A percentile compares a stretch with the other conserved stretches of the same genome.
Evolutionary conservation across 2,888 invertebrate species (phyloP).

Genomic region (Apamea crenata): DNA sequence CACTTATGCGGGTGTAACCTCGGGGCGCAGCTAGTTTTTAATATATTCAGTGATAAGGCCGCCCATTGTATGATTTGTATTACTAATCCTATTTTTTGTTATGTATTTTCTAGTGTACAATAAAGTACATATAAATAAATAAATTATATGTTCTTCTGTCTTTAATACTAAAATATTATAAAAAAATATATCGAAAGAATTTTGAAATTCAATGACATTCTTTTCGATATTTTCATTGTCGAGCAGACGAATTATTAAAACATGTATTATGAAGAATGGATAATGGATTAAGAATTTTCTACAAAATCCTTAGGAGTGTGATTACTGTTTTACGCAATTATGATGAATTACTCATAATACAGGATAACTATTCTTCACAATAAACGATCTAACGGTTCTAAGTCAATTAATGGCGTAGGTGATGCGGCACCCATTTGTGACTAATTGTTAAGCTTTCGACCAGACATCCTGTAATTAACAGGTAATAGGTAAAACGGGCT

Average conservation of each 20-base stretch:
- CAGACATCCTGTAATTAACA: not conserved
- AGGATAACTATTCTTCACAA: not conserved
- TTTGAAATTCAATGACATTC: not conserved
- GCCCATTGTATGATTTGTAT: too few species aligned
- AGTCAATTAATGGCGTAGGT: not conserved
- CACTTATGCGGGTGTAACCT: too few species aligned
- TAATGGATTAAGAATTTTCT: not conserved
- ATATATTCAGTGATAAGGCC: too few species aligned
- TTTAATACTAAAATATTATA: not conserved
- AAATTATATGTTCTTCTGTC: not conserved
- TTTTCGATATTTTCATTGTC: not conserved
- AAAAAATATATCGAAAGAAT: not conserved
- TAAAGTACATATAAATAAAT: too few species aligned
- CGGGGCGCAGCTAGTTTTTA: too few species aligned
- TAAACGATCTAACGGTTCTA: not conserved
- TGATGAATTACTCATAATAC: not conserved
- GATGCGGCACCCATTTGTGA: not conserved
- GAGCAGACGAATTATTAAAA: not conserved
- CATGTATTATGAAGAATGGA: not conserved
- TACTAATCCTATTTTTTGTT: too few species aligned
- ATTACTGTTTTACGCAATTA: not conserved
- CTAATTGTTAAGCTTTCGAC: not conserved
- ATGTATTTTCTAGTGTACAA: too few species aligned
- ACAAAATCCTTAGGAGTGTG: not conserved
- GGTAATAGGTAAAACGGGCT: conserved; percentile 3